Evolutionary conservation across 2,888 invertebrate genomes (phyloP), one percentile per base, ranked within the genome.

Genomic region (Rhaphigaster nebulosa): DNA sequence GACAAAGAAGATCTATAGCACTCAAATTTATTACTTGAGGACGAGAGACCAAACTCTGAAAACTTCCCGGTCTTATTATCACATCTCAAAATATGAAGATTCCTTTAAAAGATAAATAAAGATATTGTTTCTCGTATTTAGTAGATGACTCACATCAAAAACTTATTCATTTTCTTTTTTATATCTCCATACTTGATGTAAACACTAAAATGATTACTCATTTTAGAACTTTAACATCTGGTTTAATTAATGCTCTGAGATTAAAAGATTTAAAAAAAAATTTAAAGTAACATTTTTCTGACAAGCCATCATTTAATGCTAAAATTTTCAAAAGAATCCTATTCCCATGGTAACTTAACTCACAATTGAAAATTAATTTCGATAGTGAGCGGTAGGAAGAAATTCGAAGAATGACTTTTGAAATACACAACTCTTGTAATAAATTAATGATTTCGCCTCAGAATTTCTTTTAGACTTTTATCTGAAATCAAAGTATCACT

Each of bases 261-360:
- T 34, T 20, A 34, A 38, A 76, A 76, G 0, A 23, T 34, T 29
- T 29, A 18, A 8, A 3, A n/a, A n/a, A n/a, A n/a, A 34, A 34
- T 70, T 70, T 70, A 34, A 38, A 1, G 70, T 34, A 76, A 34
- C 20, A 76, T 20, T 76, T 38, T 38, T 20, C 8, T 38, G 70
- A 34, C 6, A 70, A 65, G 65, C 38, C 34, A 38, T 20, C 34
- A 76, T 38, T 0, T 76, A 38, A 76, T 20, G 70, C 34, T 38
- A 23, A 76, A 34, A 38, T 34, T 34, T 15, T 23, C 20, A 34
- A 76, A 38, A 6, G 10, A 38, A 38, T 38, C 20, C 18, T 76
- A 76, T 76, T 76, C 10, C 70, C 38, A 76, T 76, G 70, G 70
- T 76, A 76, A 76, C 70, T 34, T 70, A 20, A 76, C 70, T 29